Conservation (phyloP, 2,113 vertebrate genomes). For the Alethe diademata region DNA sequence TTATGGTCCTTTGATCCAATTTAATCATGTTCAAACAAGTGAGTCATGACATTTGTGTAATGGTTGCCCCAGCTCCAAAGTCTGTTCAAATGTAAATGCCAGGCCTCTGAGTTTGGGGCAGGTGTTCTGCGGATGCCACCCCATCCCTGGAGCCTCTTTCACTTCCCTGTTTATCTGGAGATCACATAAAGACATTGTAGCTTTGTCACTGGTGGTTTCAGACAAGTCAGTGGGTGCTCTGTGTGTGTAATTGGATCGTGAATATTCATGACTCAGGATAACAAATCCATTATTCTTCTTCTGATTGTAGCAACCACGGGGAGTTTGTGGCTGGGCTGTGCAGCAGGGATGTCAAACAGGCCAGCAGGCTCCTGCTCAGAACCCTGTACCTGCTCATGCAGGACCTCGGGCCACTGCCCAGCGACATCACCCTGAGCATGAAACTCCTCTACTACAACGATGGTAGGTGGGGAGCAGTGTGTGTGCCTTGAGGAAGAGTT, state of each 20-base stretch:
- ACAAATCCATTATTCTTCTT: constrained; percentile 29
- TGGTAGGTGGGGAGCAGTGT: constrained; percentile 51
- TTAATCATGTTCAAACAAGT: constrained; percentile 51
- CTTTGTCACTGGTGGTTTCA: constrained; percentile 11
- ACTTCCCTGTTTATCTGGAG: constrained; percentile 41
- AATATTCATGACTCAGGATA: constrained; percentile 31
- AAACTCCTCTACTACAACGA: constrained; percentile 78
- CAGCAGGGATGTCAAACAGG: constrained; percentile 75
- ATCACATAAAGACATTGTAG: constrained; percentile 13
- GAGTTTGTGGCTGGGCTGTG: constrained; percentile 15
- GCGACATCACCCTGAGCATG: constrained; percentile 75
- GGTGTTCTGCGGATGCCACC: not conserved
- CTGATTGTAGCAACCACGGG: constrained; percentile 38
- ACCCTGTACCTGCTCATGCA: constrained; percentile 77
- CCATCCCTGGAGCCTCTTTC: constrained; percentile 22
- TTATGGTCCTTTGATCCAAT: constrained; percentile 31
- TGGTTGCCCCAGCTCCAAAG: constrained; percentile 1
- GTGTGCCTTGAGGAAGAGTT: not conserved
- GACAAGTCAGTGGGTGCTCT: constrained; percentile 7
- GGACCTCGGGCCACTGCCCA: constrained; percentile 74
- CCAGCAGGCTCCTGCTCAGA: constrained; percentile 76
- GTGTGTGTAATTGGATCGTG: constrained; percentile 22
- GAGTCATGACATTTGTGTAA: constrained; percentile 53
- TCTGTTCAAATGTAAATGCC: constrained; percentile 55
- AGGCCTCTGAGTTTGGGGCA: not conserved